Conservation (phyloP, 2,888 invertebrate genomes). For the Polylopha cassiicola region DNA sequence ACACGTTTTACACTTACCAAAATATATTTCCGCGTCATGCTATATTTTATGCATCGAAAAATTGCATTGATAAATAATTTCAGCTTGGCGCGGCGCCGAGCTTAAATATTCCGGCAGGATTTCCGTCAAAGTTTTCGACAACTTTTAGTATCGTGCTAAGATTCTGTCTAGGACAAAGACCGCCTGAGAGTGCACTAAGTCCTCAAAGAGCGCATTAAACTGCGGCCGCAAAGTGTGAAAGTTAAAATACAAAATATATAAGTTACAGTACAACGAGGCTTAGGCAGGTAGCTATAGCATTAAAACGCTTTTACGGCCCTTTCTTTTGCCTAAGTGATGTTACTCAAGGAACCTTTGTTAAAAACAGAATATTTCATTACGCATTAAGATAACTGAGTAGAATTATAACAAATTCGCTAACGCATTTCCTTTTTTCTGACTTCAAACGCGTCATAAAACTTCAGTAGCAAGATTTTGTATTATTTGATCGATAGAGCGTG, state of each 20-base stretch:
- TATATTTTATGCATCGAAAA: conserved; percentile 22
- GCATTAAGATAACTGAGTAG: too few species aligned
- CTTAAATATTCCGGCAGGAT: conserved; percentile 20
- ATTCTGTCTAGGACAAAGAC: conserved; percentile 19
- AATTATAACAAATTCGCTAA: too few species aligned
- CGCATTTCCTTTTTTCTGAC: too few species aligned
- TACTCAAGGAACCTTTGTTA: too few species aligned
- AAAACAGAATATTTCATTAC: too few species aligned
- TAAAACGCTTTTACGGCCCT: too few species aligned
- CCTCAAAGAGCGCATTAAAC: conserved; percentile 44
- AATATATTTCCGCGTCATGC: conserved; percentile 4
- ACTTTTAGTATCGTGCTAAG: conserved; percentile 22
- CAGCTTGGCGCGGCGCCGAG: conserved; percentile 10
- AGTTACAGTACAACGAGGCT: too few species aligned
- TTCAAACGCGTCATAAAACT: too few species aligned
- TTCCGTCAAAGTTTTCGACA: conserved; percentile 19
- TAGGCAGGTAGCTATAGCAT: too few species aligned
- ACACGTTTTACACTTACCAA: conserved; percentile 6
- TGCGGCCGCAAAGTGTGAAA: conserved; percentile 39
- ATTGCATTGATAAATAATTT: conserved; percentile 20
- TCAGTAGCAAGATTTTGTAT: conserved; percentile 1
- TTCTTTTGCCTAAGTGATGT: too few species aligned
- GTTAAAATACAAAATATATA: conserved; percentile 48
- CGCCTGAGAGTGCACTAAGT: conserved; percentile 44
- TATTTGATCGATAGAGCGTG: conserved; percentile 29